These are phyloP conservation scores for Cololabis saira DNA, from an alignment of 2,113 vertebrate species.

Conservation along the genomic window DNA sequence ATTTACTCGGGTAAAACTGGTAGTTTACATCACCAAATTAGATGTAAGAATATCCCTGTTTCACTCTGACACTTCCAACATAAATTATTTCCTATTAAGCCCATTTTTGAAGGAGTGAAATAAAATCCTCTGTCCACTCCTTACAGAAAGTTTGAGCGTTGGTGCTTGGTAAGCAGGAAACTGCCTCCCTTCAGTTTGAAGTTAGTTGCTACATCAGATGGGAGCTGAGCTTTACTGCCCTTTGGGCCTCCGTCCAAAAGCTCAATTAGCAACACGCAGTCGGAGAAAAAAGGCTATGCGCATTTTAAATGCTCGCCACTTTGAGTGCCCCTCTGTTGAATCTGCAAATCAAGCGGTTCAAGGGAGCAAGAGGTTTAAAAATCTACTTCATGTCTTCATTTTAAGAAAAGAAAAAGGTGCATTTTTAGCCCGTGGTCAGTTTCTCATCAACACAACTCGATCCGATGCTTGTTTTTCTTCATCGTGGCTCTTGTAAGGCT, in stretches of 20 bases:
- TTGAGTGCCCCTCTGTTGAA: no score
- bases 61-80: no score
- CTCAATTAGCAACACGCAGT: slow-evolving; percentile 48
- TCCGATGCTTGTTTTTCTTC: slow-evolving; percentile 4
- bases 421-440: not conserved
- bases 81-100: no score
- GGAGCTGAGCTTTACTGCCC: not conserved
- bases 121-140: slow-evolving; percentile 26
- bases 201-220: slow-evolving; percentile 20
- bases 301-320: no score
- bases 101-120: no score
- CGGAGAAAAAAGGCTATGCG: not conserved
- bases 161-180: slow-evolving; percentile 60
- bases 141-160: slow-evolving; percentile 47
- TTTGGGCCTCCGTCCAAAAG: slow-evolving; percentile 30
- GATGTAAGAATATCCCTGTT: no score
- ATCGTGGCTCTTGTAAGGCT: slow-evolving; percentile 4
- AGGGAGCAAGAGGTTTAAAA: no score
- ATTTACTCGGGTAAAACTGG: no score
- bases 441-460: slow-evolving; percentile 20
- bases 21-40: no score
- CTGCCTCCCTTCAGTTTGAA: slow-evolving; percentile 34
- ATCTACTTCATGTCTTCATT: no score
- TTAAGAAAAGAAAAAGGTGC: no score
- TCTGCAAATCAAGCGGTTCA: no score